These are phyloP conservation scores for Apodemia mormo DNA, from an alignment of 2,888 invertebrate genomes.

Conservation along the genomic window DNA sequence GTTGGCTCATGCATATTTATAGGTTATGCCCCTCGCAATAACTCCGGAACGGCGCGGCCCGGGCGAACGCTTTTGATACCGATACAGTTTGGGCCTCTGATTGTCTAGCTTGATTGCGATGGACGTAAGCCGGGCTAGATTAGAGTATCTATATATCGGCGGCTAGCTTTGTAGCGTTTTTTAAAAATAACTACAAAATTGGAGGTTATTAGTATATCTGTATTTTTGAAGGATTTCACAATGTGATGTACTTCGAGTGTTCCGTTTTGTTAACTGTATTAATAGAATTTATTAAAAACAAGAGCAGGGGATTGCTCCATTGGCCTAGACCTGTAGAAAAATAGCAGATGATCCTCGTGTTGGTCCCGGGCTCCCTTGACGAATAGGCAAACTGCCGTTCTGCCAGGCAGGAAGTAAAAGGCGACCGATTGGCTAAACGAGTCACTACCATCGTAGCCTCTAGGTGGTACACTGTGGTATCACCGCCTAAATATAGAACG, in stretches of 20 bases:
- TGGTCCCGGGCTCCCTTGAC: too few relatives aligned
- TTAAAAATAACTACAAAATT: not conserved
- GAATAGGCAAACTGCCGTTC: too few relatives aligned
- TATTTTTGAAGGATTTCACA: not conserved
- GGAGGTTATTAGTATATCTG: not conserved
- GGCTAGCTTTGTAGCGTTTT: not conserved
- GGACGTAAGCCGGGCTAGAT: slow-evolving; percentile 3
- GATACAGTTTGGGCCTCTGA: slow-evolving; percentile 12
- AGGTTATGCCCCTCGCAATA: slow-evolving; percentile 15
- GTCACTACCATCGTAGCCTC: too few relatives aligned
- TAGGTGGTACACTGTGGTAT: too few relatives aligned
- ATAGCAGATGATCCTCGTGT: too few relatives aligned
- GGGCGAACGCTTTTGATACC: not conserved
- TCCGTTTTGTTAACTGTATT: too few relatives aligned
- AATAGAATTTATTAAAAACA: too few relatives aligned
- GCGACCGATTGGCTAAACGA: too few relatives aligned
- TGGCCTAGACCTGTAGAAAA: too few relatives aligned
- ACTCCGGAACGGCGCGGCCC: not conserved
- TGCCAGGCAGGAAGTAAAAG: too few relatives aligned
- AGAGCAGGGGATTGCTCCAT: too few relatives aligned
- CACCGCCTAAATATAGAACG: too few relatives aligned
- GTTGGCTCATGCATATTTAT: slow-evolving; percentile 49
- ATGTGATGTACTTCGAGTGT: not conserved
- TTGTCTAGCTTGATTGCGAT: slow-evolving; percentile 17
- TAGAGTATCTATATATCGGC: not conserved